A percentile compares a stretch with the other conserved stretches of the same genome.
Conservation (phyloP, 92 coral and sea anemone species). For the Ricordea florida region DNA sequence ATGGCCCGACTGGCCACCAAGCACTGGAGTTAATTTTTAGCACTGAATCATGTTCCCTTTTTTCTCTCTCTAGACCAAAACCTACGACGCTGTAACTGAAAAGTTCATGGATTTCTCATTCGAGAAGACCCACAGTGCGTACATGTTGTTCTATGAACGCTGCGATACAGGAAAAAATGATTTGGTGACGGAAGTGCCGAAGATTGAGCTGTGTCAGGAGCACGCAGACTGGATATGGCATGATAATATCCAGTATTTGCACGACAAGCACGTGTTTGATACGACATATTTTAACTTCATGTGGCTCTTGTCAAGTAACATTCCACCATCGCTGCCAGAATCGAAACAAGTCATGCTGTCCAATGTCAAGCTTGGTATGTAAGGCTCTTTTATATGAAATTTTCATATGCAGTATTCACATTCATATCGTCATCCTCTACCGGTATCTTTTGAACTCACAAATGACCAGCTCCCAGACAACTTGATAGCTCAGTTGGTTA, state of each 20-base stretch:
- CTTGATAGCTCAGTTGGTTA: too few species aligned
- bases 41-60: too few species aligned
- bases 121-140: conserved; percentile 99
- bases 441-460: too few species aligned
- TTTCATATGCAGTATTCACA: neutral
- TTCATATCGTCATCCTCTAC: too few species aligned
- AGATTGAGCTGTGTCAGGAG: conserved; percentile 73
- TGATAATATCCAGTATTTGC: conserved; percentile 94
- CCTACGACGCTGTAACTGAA: conserved; percentile 97
- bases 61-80: conserved; percentile 72
- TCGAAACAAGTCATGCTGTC: conserved; percentile 71
- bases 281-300: conserved; percentile 96
- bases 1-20: too few species aligned
- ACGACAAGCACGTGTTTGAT: conserved; percentile 96
- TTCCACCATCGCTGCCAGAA: conserved; percentile 72
- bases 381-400: neutral
- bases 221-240: conserved; percentile 95
- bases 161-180: conserved; percentile 63
- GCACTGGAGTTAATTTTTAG: too few species aligned
- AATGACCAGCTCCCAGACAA: too few species aligned
- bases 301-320: conserved; percentile 92
- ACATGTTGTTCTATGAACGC: conserved; percentile 98
- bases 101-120: conserved; percentile 98
- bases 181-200: conserved; percentile 40
- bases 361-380: conserved; percentile 80